A percentile compares a stretch with the other conserved stretches of the same genome.
phyloP scores from a whole-genome alignment of 1,140 invertebrate genomes.

The Zeugodacus cucurbitae region DNA sequence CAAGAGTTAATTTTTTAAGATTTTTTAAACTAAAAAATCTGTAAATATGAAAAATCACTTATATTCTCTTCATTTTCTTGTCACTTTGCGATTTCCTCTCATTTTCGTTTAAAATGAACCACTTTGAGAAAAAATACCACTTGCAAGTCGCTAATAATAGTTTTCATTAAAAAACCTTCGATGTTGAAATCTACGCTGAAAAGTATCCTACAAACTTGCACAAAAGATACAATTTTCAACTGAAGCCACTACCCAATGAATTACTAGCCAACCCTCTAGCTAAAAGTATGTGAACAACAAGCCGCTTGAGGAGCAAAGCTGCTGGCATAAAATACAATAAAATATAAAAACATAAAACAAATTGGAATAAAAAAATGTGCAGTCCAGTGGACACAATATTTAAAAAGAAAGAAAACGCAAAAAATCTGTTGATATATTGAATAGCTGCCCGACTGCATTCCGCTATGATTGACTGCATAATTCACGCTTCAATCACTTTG shows the following conservation, averaged over 20 bases:
- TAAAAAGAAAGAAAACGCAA: not conserved
- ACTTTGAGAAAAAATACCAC: no score
- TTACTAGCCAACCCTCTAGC: no score
- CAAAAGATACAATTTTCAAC: no score
- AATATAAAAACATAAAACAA: not conserved
- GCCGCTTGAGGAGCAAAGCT: not conserved
- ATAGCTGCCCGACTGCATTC: not conserved
- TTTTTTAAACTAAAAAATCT: no score
- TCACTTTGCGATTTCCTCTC: no score
- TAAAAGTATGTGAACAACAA: not conserved
- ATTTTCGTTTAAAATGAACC: no score
- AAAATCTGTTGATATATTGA: not conserved
- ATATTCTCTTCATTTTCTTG: no score
- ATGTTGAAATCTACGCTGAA: not conserved
- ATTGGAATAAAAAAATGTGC: not conserved
- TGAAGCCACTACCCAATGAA: no score
- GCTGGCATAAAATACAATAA: not conserved
- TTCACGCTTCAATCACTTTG: constrained; percentile 22
- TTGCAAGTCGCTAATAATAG: no score
- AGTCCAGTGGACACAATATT: not conserved
- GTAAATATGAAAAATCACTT: no score
- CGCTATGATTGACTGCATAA: constrained; percentile 1
- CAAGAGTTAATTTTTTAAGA: no score
- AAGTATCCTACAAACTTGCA: not conserved
- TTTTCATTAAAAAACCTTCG: no score